Conservation (phyloP, 2,113 vertebrate genomes). For the Heterotis niloticus region DNA sequence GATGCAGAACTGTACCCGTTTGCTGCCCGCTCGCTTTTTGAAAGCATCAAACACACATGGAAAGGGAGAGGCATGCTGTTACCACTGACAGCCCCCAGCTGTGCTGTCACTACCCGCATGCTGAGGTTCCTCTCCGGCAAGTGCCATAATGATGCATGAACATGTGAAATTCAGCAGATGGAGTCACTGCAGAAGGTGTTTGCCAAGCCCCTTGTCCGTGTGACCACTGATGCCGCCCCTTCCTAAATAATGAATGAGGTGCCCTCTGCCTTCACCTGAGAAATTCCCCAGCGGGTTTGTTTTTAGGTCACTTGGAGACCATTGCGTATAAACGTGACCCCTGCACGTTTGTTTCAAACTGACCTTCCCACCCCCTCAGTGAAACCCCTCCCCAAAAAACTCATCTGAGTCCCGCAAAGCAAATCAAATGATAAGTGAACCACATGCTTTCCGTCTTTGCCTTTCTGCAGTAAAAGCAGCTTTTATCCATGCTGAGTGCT, state of each 20-base stretch:
- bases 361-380: neutral
- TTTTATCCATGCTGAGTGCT: neutral
- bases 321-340: neutral
- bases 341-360: too few species aligned
- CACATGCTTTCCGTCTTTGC: too few species aligned
- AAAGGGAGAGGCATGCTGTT: too few species aligned
- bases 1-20: too few species aligned
- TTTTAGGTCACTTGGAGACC: slow-evolving; percentile 57
- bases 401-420: neutral
- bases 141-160: too few species aligned
- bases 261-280: slow-evolving; percentile 29
- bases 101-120: too few species aligned
- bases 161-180: too few species aligned
- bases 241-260: too few species aligned
- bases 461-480: neutral
- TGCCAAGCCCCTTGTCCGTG: too few species aligned
- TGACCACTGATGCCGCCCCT: slow-evolving; percentile 44
- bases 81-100: too few species aligned
- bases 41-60: neutral
- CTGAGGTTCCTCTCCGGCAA: too few species aligned
- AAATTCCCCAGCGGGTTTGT: slow-evolving; percentile 44
- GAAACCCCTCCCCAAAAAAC: neutral
- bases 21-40: neutral
- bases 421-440: neutral
- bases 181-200: too few species aligned